A percentile compares a stretch with the other conserved stretches of the same genome.
phyloP scores from a whole-genome alignment of 2,797 vertebrate genomes.

The Peromyscus aztecus region DNA sequence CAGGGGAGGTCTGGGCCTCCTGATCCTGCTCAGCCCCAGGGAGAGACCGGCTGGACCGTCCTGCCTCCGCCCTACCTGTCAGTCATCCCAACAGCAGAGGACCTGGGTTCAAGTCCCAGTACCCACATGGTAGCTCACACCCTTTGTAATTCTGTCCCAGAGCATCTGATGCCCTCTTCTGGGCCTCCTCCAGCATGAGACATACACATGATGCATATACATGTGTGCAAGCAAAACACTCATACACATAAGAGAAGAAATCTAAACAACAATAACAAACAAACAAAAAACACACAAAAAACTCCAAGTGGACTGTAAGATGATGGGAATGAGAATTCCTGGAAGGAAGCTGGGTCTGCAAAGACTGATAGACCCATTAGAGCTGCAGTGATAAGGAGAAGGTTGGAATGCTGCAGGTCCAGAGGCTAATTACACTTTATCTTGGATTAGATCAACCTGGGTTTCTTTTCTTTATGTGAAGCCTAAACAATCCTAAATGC shows the following conservation, averaged over 20 bases:
- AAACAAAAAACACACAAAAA: background rate
- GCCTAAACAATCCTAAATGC: background rate
- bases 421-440: background rate
- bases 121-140: background rate
- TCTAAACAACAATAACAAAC: background rate
- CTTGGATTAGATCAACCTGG: background rate
- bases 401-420: background rate
- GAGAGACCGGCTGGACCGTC: too few species aligned
- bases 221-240: background rate
- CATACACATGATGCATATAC: background rate
- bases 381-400: background rate
- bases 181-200: background rate
- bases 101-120: background rate
- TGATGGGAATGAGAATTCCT: background rate
- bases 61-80: too few species aligned
- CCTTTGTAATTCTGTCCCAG: background rate
- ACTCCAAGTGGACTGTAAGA: background rate
- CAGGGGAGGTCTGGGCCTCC: too few species aligned
- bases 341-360: too few species aligned
- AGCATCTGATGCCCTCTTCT: background rate
- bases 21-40: too few species aligned
- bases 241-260: background rate
- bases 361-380: background rate
- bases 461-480: background rate
- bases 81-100: too few species aligned